A percentile compares a stretch with the other conserved stretches of the same genome.
Conservation (phyloP, 1,140 invertebrate species). For the Scylla paramamosain region DNA sequence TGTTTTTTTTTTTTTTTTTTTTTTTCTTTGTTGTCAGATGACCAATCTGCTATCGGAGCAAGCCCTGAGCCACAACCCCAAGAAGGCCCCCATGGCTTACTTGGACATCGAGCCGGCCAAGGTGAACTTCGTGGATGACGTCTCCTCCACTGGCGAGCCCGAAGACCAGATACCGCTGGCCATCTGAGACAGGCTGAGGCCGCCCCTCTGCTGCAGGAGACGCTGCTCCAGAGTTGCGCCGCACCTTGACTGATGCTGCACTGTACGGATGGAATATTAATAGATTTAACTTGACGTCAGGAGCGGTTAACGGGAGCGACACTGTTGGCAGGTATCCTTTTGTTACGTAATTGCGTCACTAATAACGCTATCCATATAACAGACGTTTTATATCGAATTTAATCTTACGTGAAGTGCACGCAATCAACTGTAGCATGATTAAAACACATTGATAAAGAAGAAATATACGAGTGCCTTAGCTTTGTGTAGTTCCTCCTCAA, state of each 20-base stretch:
- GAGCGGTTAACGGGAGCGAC: neutral
- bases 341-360: neutral
- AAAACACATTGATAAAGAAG: neutral
- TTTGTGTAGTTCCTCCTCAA: neutral
- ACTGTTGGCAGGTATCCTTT: neutral
- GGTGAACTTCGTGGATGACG: neutral
- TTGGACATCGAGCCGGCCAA: neutral
- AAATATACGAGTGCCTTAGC: constrained; percentile 13
- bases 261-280: neutral
- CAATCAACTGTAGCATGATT: neutral
- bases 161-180: neutral
- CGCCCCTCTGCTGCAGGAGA: neutral
- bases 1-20: neutral
- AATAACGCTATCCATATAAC: no score
- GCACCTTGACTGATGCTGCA: neutral
- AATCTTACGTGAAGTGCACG: neutral
- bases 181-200: neutral
- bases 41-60: neutral
- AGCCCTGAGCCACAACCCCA: neutral
- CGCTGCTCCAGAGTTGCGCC: no score
- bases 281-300: constrained; percentile 11
- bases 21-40: neutral
- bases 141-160: neutral
- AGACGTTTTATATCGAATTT: no score
- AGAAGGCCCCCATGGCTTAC: neutral